Percentiles rank a stretch among this genome's conserved stretches.
Evolutionary conservation across 2,888 invertebrate genomes (phyloP).

Genomic region (Acheta domesticus): DNA sequence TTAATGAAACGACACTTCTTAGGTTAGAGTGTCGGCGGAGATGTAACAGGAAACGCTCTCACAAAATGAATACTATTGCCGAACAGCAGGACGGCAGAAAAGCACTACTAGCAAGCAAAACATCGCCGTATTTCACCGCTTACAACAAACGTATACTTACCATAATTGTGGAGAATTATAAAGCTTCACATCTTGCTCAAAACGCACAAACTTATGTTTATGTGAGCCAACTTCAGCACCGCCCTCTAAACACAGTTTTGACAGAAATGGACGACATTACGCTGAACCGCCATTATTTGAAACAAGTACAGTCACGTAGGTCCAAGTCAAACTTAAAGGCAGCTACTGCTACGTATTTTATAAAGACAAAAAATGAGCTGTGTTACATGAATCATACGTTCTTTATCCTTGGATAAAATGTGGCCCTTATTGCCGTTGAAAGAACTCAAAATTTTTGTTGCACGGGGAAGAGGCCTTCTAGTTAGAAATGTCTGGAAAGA

Average conservation of each 20-base stretch:
- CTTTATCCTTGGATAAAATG: no score
- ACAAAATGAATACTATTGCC: no score
- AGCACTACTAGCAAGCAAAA: no score
- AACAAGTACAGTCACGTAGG: not conserved
- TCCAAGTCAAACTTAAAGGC: not conserved
- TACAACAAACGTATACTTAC: not conserved
- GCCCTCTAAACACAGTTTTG: slow-evolving; percentile 1
- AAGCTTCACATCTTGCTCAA: not conserved
- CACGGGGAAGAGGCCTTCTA: no score
- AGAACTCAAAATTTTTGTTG: no score
- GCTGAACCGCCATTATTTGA: not conserved
- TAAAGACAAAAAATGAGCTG: no score
- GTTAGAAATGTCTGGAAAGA: no score
- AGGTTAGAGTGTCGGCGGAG: slow-evolving; percentile 1
- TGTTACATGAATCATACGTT: no score
- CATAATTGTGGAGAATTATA: not conserved
- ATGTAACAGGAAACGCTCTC: not conserved
- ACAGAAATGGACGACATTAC: not conserved
- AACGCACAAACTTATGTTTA: not conserved
- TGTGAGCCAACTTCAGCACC: not conserved
- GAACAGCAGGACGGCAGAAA: no score
- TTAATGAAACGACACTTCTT: not conserved
- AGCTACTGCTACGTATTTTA: no score
- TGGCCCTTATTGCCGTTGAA: no score
- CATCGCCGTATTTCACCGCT: no score